Conservation (phyloP, 2,113 vertebrate genomes). For the Pterocles gutturalis region DNA sequence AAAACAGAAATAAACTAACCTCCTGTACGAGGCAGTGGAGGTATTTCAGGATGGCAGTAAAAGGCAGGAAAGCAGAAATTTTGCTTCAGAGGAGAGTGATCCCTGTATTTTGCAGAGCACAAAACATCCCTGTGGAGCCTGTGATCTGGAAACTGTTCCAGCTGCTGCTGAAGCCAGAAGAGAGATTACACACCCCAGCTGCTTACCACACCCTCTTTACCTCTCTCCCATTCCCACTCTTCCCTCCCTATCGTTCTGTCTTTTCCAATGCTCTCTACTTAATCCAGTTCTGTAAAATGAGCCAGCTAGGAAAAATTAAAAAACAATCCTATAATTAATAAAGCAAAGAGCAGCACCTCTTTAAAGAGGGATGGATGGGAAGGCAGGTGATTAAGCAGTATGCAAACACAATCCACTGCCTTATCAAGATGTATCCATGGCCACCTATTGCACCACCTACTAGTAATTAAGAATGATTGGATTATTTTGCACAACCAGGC, state of each 20-base stretch:
- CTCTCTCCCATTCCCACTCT: background rate
- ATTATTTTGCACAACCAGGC: background rate
- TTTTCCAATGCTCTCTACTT: background rate
- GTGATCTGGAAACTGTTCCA: background rate
- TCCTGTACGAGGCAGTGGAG: background rate
- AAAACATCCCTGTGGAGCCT: background rate
- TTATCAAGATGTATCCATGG: background rate
- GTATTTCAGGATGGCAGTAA: conserved; percentile 38
- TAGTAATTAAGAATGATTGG: background rate
- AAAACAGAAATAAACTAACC: conserved; percentile 18
- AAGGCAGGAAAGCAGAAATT: conserved; percentile 48
- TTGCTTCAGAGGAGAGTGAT: background rate
- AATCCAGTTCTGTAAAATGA: background rate
- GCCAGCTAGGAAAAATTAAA: background rate
- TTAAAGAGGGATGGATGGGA: background rate
- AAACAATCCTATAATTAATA: background rate
- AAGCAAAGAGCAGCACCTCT: background rate
- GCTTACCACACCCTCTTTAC: background rate
- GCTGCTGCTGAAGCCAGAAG: background rate
- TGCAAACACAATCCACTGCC: background rate
- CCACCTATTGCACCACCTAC: background rate
- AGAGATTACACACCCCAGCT: background rate
- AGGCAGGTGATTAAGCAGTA: background rate
- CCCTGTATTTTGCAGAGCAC: background rate
- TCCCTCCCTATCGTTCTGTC: background rate